Evolutionary conservation across 2,888 invertebrate genomes (phyloP).

Genomic region (Tenthredo livida): DNA sequence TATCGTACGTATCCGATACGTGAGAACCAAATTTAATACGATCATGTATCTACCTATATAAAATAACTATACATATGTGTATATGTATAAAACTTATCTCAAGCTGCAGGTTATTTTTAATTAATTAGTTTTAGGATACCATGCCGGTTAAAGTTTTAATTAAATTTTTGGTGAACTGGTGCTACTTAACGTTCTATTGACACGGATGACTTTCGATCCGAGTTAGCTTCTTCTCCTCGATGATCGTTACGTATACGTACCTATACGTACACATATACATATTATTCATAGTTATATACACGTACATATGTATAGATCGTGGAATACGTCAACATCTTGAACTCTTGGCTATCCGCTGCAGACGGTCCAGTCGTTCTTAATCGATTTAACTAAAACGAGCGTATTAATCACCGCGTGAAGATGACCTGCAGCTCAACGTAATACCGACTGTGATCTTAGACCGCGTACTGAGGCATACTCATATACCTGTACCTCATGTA

Average conservation of each 20-base stretch:
- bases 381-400: conserved; percentile 43
- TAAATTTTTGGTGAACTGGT: conserved; percentile 23
- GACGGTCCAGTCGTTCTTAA: conserved; percentile 4
- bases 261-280: not conserved
- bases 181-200: conserved; percentile 38
- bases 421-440: not conserved
- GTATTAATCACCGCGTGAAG: conserved; percentile 39
- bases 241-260: not conserved
- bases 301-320: not conserved
- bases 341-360: not conserved
- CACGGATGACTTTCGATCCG: conserved; percentile 46
- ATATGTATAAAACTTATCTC: not conserved
- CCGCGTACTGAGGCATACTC: not conserved
- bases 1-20: not conserved
- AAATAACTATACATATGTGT: not conserved
- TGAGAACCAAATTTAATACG: conserved; percentile 24
- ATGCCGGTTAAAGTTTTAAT: conserved; percentile 19
- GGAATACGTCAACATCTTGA: not conserved
- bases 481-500: not conserved
- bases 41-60: not conserved
- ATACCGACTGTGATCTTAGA: conserved; percentile 1
- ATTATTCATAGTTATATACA: not conserved
- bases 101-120: conserved; percentile 1
- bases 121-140: conserved; percentile 20
- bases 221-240: not conserved